Base-by-base conservation (phyloP, 2,888 invertebrate species). In the Aleiodes testaceus region DNA sequence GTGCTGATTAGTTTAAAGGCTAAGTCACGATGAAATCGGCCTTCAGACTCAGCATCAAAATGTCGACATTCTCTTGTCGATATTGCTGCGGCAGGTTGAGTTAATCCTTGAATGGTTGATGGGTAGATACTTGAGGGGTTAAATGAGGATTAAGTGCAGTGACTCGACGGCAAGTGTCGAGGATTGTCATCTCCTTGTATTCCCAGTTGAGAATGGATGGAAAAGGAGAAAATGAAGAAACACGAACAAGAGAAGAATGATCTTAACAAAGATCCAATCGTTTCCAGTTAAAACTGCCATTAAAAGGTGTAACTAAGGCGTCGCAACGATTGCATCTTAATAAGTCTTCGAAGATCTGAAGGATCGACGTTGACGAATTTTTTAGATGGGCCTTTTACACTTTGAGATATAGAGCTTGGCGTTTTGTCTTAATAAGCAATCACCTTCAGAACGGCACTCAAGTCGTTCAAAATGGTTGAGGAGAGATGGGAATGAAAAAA, bases 111-210 rank as follows among this genome's bases (percentile, higher is more conserved):
- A 74, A 59, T 9, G 72, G 73, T 74, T 77, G 83, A 84, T 84
- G 79, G 74, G 20, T 71, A 77, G 83, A 84, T 85, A 82, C 79
- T 81, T 73, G 66, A 52, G 71, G 77, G 81, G 79, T 82, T 84
- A 82, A 85, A 84, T 81, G 78, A 82, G 84, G 85, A 85, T 85
- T 85, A 84, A 77, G 76, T 42, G 74, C 72, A 77, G 69, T 85
- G 85, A 85, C 83, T 82, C 75, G 80, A 69, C 83, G 75, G 74
- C 72, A 77, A 76, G 74, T 67, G 45, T 22, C 63, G 4, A 9
- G 45, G 49, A 42, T 68, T 53, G 63, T 68, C 63, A 52, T 64
- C 52, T 18, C 26, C 44, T 50, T 36, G 26, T 18, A 55, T 36
- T 55, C 14, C 36, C 20, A 26, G 49, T 36, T 26, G 18, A 20